These are phyloP conservation scores for Incurvaria masculella DNA, from an alignment of 2,888 invertebrate genomes.

Conservation along the genomic window DNA sequence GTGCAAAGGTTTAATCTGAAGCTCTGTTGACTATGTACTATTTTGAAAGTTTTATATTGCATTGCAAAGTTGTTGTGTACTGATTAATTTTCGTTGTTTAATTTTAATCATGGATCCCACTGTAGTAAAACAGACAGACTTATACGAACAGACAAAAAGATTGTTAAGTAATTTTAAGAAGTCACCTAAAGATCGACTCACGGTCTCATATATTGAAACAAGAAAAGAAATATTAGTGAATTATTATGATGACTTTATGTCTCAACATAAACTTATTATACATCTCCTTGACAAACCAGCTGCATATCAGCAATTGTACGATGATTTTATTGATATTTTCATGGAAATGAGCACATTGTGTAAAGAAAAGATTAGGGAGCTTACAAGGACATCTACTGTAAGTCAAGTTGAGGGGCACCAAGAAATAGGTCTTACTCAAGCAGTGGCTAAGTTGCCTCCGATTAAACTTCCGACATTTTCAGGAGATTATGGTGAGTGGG, in stretches of 20 bases:
- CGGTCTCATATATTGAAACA: slow-evolving; percentile 15
- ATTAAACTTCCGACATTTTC: slow-evolving; percentile 13
- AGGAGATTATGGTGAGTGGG: slow-evolving; percentile 14
- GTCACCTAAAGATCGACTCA: slow-evolving; percentile 15
- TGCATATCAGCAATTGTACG: not conserved
- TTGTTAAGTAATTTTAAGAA: slow-evolving; percentile 13
- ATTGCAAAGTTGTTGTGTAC: no score
- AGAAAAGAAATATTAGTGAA: slow-evolving; percentile 1
- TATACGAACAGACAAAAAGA: not conserved
- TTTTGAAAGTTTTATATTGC: no score
- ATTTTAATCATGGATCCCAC: not conserved
- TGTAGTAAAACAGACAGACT: not conserved
- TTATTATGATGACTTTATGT: not conserved
- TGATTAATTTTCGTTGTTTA: no score
- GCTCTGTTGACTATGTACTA: no score
- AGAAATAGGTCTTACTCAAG: slow-evolving; percentile 6
- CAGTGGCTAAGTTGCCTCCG: slow-evolving; percentile 9
- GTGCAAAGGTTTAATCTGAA: no score
- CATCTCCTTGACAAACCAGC: not conserved
- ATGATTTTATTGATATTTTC: not conserved
- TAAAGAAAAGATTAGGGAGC: slow-evolving; percentile 5
- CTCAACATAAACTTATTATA: not conserved
- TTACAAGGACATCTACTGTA: slow-evolving; percentile 16
- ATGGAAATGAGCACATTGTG: not conserved
- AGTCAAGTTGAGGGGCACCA: slow-evolving; percentile 11